phyloP scores from a whole-genome alignment of 2,888 invertebrate species.

The Norana najaformis region DNA sequence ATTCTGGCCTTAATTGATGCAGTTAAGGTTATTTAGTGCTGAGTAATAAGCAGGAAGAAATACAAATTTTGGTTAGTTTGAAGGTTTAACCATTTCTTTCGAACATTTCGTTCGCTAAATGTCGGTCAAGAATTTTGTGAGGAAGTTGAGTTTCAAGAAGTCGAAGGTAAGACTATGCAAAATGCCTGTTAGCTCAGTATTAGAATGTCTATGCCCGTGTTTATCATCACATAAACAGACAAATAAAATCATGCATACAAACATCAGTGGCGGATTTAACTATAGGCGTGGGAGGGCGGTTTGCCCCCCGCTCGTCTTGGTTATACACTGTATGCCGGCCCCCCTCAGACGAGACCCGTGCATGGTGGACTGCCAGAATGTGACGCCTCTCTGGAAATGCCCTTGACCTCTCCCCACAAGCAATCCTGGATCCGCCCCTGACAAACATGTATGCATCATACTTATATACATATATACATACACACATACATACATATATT shows the following conservation, averaged over 20 bases:
- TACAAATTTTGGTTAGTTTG: neutral
- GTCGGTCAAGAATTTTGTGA: constrained; percentile 14
- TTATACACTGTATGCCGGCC: too few relatives aligned
- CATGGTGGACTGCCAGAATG: too few relatives aligned
- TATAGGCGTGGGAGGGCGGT: too few relatives aligned
- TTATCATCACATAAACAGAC: too few relatives aligned
- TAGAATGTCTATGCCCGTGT: too few relatives aligned
- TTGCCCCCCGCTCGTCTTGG: too few relatives aligned
- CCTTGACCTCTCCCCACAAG: too few relatives aligned
- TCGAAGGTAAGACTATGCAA: neutral
- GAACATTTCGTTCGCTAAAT: neutral
- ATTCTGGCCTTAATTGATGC: neutral
- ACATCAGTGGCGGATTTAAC: too few relatives aligned
- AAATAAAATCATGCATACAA: too few relatives aligned
- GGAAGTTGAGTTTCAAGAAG: neutral
- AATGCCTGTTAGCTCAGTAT: neutral
- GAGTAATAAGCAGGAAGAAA: neutral
- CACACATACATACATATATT: constrained; percentile 20
- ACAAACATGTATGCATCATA: neutral
- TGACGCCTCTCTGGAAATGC: too few relatives aligned
- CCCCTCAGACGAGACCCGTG: too few relatives aligned
- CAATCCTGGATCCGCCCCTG: too few relatives aligned
- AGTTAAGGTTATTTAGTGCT: neutral
- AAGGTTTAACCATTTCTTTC: neutral
- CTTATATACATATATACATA: constrained; percentile 19